These are phyloP conservation scores for Entomobrya proxima DNA, from an alignment of 2,888 invertebrate genomes.

Conservation along the genomic window DNA sequence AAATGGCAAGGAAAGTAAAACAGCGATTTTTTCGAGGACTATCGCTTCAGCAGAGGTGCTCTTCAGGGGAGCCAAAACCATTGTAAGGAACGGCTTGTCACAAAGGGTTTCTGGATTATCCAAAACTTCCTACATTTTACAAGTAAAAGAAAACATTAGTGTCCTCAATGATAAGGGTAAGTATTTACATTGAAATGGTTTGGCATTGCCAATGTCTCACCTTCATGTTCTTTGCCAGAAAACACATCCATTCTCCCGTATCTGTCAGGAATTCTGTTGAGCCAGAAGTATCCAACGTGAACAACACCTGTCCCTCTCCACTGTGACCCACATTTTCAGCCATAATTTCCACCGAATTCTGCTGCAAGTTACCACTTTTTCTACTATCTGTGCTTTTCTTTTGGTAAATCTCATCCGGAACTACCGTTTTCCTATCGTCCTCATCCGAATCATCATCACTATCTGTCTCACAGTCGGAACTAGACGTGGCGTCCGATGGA, in stretches of 20 bases:
- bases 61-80: constrained; percentile 82
- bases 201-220: too few relatives aligned
- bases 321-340: constrained; percentile 13
- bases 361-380: background rate
- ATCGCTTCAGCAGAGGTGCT: constrained; percentile 82
- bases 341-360: background rate
- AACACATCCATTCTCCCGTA: constrained; percentile 91
- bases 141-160: background rate
- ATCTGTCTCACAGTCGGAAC: constrained; percentile 68
- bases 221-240: constrained; percentile 87
- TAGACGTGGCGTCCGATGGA: constrained; percentile 70
- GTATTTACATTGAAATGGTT: background rate
- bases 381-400: background rate
- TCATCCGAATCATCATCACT: background rate
- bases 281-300: constrained; percentile 74
- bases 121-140: constrained; percentile 74
- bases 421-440: background rate
- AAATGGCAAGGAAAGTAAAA: constrained; percentile 83
- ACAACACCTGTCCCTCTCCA: constrained; percentile 60
- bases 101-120: constrained; percentile 71
- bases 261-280: constrained; percentile 82
- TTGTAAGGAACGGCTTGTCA: constrained; percentile 79
- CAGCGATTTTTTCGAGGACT: constrained; percentile 83
- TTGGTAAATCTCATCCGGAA: background rate
- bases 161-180: background rate